Conservation (phyloP, 2,888 invertebrate species). For the Dusona sp. region DNA sequence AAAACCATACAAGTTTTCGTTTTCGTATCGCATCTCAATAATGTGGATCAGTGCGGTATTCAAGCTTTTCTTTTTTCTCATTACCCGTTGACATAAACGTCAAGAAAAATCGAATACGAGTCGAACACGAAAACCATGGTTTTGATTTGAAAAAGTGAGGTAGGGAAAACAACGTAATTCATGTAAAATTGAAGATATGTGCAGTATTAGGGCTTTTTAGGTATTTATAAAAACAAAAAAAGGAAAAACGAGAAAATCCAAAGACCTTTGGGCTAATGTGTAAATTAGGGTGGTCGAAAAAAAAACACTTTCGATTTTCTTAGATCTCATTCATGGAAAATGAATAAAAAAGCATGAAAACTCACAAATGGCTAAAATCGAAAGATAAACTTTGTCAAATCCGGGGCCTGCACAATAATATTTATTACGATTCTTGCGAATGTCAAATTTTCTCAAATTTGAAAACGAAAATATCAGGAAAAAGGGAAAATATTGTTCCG, state of each 20-base stretch:
- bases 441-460: not conserved
- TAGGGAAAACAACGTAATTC: conserved; percentile 46
- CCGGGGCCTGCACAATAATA: not conserved
- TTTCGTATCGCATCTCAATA: not conserved
- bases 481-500: not conserved
- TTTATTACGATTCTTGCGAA: not conserved
- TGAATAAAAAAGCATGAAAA: not conserved
- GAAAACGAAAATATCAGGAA: not conserved
- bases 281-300: conserved; percentile 2
- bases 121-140: not conserved
- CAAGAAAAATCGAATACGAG: conserved; percentile 15
- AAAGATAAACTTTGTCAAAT: too few species aligned
- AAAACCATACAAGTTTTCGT: not conserved
- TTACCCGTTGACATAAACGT: not conserved
- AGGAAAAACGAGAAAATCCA: conserved; percentile 17
- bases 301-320: not conserved
- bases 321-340: not conserved
- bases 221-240: conserved; percentile 46
- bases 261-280: conserved; percentile 48
- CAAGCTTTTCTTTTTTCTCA: not conserved
- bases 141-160: conserved; percentile 17
- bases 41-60: not conserved
- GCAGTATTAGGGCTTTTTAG: conserved; percentile 70
- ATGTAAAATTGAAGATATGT: conserved; percentile 66
- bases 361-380: not conserved